Base-by-base conservation (phyloP, 37 sponge, comb jelly and placozoan species). In the Chondrilla cf. caribensis region DNA sequence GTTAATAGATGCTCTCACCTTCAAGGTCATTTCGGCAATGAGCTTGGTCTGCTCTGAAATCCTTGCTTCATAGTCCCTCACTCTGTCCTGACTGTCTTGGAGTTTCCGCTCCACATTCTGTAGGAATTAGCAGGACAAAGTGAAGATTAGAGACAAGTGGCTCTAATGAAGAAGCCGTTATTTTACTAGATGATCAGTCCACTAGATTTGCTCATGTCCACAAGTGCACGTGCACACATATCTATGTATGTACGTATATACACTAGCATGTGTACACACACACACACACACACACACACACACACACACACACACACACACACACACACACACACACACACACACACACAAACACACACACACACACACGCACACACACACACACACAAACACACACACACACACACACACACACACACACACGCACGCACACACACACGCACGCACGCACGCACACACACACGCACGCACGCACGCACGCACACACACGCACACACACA, bases 1-100 rank as follows among this genome's bases (percentile, higher is more conserved):
- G n/a, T n/a, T n/a, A n/a, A n/a, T n/a, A n/a, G n/a, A 26, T 29
- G 29, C 32, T 47, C 51, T 47, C 26, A 87, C 82, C 80, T 90
- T 93, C 2, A 81, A 28, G 21, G 87, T 78, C 6, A 93, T 65
- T 55, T 89, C 90, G 14, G 84, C 84, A 68, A 89, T 86, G 38
- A 87, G 81, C 58, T 70, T 83, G 70, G 85, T 77, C 60, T 93
- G 94, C 19, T 89, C 90, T 6, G 76, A 25, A 6, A 55, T 35
- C 14, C 82, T 77, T 70, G 80, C 81, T 42, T 93, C 94, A 25
- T 81, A 77, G 35, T 39, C 29, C 2, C 36, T 14, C 59, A 89
- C 22, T 31, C 83, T 82, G 79, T 90, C 87, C 64, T 90, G 84
- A 0, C 85, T 75, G 26, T 86, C 90, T 58, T 38, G 54, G 60